Evolutionary conservation across 2,888 invertebrate genomes (phyloP).

Genomic region (Biston stratarius): DNA sequence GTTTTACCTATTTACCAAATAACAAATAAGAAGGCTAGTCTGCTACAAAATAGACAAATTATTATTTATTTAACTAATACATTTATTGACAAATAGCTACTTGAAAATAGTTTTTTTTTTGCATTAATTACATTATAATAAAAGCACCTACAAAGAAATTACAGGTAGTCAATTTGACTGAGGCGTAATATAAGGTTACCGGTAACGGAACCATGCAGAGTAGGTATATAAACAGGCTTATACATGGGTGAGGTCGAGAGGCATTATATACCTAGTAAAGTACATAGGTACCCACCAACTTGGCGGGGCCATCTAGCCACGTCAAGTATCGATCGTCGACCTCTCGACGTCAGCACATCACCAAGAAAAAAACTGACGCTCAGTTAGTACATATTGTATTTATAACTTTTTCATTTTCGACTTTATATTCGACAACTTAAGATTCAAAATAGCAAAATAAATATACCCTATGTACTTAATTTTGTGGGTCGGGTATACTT

Average conservation of each 20-base stretch:
- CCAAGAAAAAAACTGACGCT: constrained; percentile 33
- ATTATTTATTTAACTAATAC: background rate
- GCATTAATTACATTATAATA: too few relatives aligned
- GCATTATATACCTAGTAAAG: constrained; percentile 14
- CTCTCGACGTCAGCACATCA: constrained; percentile 36
- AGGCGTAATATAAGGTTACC: background rate
- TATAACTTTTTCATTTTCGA: background rate
- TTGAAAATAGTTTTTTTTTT: too few relatives aligned
- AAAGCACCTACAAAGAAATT: too few relatives aligned
- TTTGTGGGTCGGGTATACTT: constrained; percentile 13
- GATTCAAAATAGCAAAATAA: constrained; percentile 3
- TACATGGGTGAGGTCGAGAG: constrained; percentile 18
- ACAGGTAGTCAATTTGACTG: background rate
- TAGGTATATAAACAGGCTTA: constrained; percentile 2
- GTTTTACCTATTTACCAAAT: background rate
- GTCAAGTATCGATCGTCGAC: constrained; percentile 48
- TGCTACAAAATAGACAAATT: background rate
- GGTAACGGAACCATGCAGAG: background rate
- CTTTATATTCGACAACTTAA: background rate
- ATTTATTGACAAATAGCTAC: too few relatives aligned
- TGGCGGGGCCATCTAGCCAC: constrained; percentile 40
- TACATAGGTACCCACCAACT: constrained; percentile 6
- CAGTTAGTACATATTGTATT: constrained; percentile 12
- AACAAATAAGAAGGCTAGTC: background rate
- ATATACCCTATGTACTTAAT: constrained; percentile 5